These are phyloP conservation scores for Hyphantria cunea DNA, from an alignment of 1,140 invertebrate species.

Conservation along the genomic window DNA sequence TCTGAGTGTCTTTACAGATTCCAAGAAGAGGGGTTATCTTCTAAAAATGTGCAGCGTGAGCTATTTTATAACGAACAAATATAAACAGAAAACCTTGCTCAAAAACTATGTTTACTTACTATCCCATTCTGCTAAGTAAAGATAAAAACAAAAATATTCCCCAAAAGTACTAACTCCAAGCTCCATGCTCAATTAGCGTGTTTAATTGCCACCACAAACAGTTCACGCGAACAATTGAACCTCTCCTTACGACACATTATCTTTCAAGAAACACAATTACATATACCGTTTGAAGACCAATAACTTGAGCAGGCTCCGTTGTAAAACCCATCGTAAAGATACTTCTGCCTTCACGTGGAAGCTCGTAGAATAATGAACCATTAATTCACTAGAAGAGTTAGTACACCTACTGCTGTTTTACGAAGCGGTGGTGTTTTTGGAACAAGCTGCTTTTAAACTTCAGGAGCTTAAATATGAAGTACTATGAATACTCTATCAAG, in stretches of 20 bases:
- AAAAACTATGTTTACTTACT: too few species aligned
- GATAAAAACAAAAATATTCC: too few species aligned
- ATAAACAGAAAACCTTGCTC: too few species aligned
- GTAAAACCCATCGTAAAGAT: conserved; percentile 26
- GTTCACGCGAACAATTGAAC: background rate
- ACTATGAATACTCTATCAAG: background rate
- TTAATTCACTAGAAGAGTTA: conserved; percentile 24
- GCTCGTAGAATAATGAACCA: conserved; percentile 16
- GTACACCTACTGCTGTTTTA: conserved; percentile 4
- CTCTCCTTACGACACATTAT: conserved; percentile 8
- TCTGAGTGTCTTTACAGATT: too few species aligned
- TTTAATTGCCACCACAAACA: background rate
- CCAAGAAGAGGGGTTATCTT: too few species aligned
- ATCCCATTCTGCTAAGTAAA: too few species aligned
- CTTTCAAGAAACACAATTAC: conserved; percentile 25
- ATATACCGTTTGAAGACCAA: conserved; percentile 12
- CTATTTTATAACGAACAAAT: too few species aligned
- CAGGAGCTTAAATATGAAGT: background rate
- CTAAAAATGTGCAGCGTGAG: too few species aligned
- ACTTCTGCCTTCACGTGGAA: conserved; percentile 3
- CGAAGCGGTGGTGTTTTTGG: background rate
- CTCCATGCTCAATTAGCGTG: too few species aligned
- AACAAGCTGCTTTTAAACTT: background rate
- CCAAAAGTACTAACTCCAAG: too few species aligned
- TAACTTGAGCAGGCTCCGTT: conserved; percentile 17